Evolutionary conservation across 2,888 invertebrate genomes (phyloP), one percentile per base, ranked within the genome.

Genomic region (Protula sp.): DNA sequence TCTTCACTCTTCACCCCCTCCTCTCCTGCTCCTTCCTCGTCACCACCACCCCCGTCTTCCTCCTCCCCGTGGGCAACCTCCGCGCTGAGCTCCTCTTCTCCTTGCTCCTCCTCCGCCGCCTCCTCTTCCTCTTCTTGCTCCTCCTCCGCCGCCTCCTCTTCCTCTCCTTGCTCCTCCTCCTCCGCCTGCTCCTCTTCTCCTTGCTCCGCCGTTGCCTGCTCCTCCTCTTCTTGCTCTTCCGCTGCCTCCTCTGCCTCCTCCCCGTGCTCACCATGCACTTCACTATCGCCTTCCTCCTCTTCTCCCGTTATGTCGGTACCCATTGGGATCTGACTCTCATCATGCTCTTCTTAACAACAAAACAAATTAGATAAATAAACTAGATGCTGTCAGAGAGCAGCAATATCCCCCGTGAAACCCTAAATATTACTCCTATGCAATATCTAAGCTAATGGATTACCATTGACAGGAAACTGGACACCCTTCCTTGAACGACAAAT

Each of bases 61-160:
- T 22, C 51, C 22, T 50, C 51, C 22, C n/a, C n/a, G n/a, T n/a
- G n/a, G n/a, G n/a, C n/a, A n/a, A n/a, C n/a, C n/a, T n/a, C n/a
- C n/a, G n/a, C n/a, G n/a, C n/a, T n/a, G n/a, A n/a, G n/a, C n/a
- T n/a, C n/a, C n/a, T n/a, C n/a, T n/a, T n/a, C n/a, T n/a, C n/a
- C n/a, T n/a, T n/a, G n/a, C n/a, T 50, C 51, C 22, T 50, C 51
- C 24, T 50, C 51, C 24, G 14, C 51, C 24, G 14, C 51, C 24
- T 50, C 51, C 22, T 50, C 51, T 22, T 50, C 51, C 22, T 50
- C 51, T 22, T 50, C 51, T 22, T 50, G n/a, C 22, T 50, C 51
- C 24, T 22, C 24, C 24, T 22, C 24, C 24, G 9, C 24, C 24
- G 9, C 51, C 24, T 22, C 51, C 24, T 22, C 51, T 50, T 22